Evolutionary conservation across 2,797 vertebrate genomes (phyloP), one percentile per base, ranked within the genome.

Genomic region (Tauraco hartlaubi): DNA sequence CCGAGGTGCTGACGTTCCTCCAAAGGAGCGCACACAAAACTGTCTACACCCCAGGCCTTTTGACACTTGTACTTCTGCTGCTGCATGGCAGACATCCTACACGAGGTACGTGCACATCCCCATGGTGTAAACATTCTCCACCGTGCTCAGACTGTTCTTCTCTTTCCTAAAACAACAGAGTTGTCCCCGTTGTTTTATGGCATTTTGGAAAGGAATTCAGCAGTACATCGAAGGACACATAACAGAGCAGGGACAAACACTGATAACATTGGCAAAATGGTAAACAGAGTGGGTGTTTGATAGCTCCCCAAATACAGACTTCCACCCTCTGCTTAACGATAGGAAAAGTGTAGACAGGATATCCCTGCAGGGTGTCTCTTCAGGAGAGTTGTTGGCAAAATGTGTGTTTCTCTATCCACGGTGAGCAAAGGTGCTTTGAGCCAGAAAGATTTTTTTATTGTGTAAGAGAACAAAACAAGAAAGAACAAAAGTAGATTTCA

Each of bases 341-440:
- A 46, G 95, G 81, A 72, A 29, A 44, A 25, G 87, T 56, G 85
- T 28, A 91, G 90, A 93, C 82, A 92, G 95, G 88, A 93, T 54
- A 75, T 88, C 92, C 93, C 95, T 83, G 88, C 79, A 64, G 90
- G 94, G 61, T 75, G 75, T 84, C 94, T 96, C 91, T 85, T 52
- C 81, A n/a, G 80, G 56, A 91, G 52, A 67, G 85, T 56, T 78
- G 72, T 16, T 91, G 94, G 81, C 79, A 82, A 76, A 68, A 17
- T 2, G 14, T 31, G n/a, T 23, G 68, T 58, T 82, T 41, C 91
- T 76, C 63, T 54, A 6, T 23, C 11, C 54, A 11, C 0, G 1
- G 73, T 61, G 83, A 94, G 86, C 84, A 77, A 54, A 85, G 89
- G 86, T 80, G 58, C 51, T 76, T 58, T 4, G 33, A 90, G 88